These are phyloP conservation scores for Euphydryas editha DNA, from an alignment of 2,888 invertebrate genomes.

Conservation along the genomic window DNA sequence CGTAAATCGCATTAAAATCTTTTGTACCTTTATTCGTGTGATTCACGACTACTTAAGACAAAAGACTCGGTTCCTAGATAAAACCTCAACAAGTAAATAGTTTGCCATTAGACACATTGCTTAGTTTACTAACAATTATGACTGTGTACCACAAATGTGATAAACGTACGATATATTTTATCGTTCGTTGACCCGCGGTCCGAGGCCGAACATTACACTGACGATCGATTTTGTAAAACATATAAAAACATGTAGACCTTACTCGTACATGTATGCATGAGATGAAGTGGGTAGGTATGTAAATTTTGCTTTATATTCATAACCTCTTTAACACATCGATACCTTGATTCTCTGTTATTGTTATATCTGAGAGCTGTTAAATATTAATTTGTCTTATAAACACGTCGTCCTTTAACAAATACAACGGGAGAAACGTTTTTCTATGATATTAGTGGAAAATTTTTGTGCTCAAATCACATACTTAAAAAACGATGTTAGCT, in stretches of 20 bases:
- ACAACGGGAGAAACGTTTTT: conserved; percentile 52
- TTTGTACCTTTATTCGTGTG: conserved; percentile 31
- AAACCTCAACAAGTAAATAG: conserved; percentile 34
- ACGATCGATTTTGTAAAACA: conserved; percentile 50
- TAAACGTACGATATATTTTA: conserved; percentile 58
- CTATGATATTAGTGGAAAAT: conserved; percentile 55
- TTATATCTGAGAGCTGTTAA: conserved; percentile 66
- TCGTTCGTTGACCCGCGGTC: conserved; percentile 63
- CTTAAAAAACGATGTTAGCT: background rate
- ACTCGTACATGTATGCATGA: conserved; percentile 62
- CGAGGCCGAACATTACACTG: conserved; percentile 41
- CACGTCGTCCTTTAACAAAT: conserved; percentile 50
- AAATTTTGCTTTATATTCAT: conserved; percentile 72
- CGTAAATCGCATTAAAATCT: conserved; percentile 22
- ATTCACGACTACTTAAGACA: conserved; percentile 21
- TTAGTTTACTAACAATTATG: conserved; percentile 63
- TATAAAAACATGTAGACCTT: conserved; percentile 39
- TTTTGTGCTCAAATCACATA: conserved; percentile 34
- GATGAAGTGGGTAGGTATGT: conserved; percentile 53
- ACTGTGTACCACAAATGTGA: conserved; percentile 50
- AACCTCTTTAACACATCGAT: conserved; percentile 61
- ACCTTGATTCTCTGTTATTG: conserved; percentile 66
- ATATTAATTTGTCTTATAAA: conserved; percentile 66
- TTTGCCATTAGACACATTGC: conserved; percentile 53
- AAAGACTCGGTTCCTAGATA: conserved; percentile 30